Conservation (phyloP, 2,113 vertebrate species). For the Uria lomvia region DNA sequence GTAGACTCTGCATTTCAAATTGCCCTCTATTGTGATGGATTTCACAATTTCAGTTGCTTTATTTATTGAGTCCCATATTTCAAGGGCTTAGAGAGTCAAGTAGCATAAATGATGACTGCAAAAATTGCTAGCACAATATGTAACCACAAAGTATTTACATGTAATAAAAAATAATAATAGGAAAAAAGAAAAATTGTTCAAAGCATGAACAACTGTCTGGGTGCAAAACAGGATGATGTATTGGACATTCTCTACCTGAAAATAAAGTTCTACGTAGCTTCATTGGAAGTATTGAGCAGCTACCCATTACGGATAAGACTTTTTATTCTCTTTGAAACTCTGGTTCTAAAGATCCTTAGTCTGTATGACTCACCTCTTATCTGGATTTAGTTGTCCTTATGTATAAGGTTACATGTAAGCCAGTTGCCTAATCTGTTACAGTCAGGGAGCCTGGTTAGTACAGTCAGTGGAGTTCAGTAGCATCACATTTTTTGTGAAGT, state of each 20-base stretch:
- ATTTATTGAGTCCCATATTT: not conserved
- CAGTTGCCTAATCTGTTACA: not conserved
- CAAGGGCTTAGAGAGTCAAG: not conserved
- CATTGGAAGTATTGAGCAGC: not conserved
- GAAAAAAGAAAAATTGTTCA: not conserved
- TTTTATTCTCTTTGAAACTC: not conserved
- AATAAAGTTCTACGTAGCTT: not conserved
- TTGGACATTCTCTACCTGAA: not conserved
- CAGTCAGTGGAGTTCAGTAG: not conserved
- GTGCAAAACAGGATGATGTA: not conserved
- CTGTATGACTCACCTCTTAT: not conserved
- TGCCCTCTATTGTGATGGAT: not conserved
- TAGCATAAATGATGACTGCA: not conserved
- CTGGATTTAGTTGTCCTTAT: not conserved
- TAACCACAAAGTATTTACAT: not conserved
- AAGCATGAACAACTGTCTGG: not conserved
- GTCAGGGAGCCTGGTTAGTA: not conserved
- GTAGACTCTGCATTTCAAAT: not conserved
- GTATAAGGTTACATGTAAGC: not conserved
- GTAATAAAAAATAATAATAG: not conserved
- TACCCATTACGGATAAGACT: fast-evolving
- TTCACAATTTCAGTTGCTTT: not conserved
- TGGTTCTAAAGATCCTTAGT: not conserved
- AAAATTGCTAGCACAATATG: not conserved
- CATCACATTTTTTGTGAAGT: not conserved